phyloP scores from a whole-genome alignment of 2,113 vertebrate genomes.

The Rhinolophus ferrumequinum region DNA sequence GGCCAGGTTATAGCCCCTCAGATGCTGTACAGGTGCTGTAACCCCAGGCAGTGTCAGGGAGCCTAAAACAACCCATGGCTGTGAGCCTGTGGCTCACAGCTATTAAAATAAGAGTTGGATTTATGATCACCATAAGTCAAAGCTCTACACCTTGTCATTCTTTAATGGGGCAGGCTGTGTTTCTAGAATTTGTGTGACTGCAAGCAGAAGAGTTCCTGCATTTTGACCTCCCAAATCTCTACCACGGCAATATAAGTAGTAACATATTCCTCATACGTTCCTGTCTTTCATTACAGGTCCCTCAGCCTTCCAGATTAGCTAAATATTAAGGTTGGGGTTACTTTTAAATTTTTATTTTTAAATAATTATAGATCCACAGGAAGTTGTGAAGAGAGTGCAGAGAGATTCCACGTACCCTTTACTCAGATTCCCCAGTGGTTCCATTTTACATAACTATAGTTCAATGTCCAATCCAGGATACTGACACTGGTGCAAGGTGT shows the following conservation, averaged over 20 bases:
- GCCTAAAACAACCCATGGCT: rapidly evolving
- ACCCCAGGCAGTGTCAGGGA: not conserved
- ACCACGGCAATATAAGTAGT: not conserved
- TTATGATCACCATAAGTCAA: not conserved
- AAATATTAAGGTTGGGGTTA: not conserved
- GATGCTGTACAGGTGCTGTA: not conserved
- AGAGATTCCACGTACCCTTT: rapidly evolving
- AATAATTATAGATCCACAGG: not conserved
- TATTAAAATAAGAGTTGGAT: not conserved
- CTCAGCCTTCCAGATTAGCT: not conserved
- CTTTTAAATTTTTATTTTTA: not conserved
- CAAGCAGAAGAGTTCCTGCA: not conserved
- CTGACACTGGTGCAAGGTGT: rapidly evolving
- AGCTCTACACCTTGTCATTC: not conserved
- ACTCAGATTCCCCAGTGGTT: not conserved
- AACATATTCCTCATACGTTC: not conserved
- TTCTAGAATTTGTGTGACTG: not conserved
- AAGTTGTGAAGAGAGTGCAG: not conserved
- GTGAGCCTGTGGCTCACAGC: not conserved
- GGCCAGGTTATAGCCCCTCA: not conserved
- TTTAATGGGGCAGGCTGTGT: not conserved
- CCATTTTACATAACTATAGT: not conserved
- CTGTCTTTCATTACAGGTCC: not conserved
- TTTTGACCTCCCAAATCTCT: not conserved
- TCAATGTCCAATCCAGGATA: not conserved